Evolutionary conservation across 2,113 vertebrate genomes (phyloP), one percentile per base, ranked within the genome.

Genomic region (Protobothrops flavoviridis): DNA sequence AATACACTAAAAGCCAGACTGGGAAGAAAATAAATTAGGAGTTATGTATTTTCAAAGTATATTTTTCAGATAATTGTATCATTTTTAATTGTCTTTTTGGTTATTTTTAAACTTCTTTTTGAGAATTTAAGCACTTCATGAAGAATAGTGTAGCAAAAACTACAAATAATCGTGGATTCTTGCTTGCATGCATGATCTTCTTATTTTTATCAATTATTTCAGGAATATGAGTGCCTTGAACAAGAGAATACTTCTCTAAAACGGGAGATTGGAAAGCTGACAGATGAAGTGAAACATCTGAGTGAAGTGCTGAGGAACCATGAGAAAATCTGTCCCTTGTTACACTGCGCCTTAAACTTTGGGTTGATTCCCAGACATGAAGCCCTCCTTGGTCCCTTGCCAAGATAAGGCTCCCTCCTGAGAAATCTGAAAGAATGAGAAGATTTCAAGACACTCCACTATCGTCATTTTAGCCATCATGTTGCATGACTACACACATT

Each of bases 181-280:
- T 61, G 15, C 10, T 89, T 81, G 39, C n/a, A 39, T 55, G 21
- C 24, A 85, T 91, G 48, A 29, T 74, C n/a, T 33, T 43, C 5
- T 53, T 17, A 43, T 64, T 53, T 52, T 74, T 33, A 91, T 93
- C 4, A 93, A 45, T 48, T 33, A 45, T 93, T 95, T 53, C 98
- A 99, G 99, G 98, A 98, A 59, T 99, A 99, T 24, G 98, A 99
- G 95, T 97, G 97, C 95, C 95, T 99, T 95, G 99, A 99, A 96
- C 98, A 99, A 95, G 98, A 98, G 96, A 99, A 99, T 97, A 96
- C 97, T 0, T 96, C 97, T 95, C 97, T 99, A 95, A 98, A 97
- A 96, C 98, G 97, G 95, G 99, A 99, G 97, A 99, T 99, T 1
- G 98, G 98, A 91, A 98, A 98, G 95, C 97, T 99, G 93, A 98